Evolutionary conservation across 1,140 invertebrate species (phyloP), one percentile per base, ranked within the genome.

Genomic region (Lithobius niger): DNA sequence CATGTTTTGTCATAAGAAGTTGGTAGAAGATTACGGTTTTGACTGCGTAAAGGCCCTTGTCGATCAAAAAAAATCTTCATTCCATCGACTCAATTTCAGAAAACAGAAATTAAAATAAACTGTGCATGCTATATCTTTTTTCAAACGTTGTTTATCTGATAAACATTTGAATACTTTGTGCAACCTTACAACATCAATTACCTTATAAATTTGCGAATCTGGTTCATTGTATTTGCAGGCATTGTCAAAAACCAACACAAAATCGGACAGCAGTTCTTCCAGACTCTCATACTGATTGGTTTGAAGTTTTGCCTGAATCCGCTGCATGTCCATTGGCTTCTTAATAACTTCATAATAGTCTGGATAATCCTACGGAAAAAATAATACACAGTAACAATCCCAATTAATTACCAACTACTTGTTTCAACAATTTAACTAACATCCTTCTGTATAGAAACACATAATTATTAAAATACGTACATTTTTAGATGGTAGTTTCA

Each of bases 211-310:
- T 67, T 95, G 88, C 0, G 94, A 97, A 69, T 97, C 94, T 0
- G 96, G 95, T 69, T 99, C 96, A 71, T 99, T 99, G 69, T 96
- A 99, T 73, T 96, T 96, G 74, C 93, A 98, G 25, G 95, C 96
- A 70, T 99, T 99, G 64, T 99, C 94, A 71, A 99, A 95, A 91
- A 99, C 97, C 16, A 97, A 74, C 60, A 92, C 83, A 65, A 98
- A 88, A 72, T 99, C 96, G 0, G 84, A 80, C 0, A 93, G 82
- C 40, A 98, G 71, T 60, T 97, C 91, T 51, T 96, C 92, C 6
- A 98, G 73, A 55, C 77, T 82, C 16, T 86, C 83, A 68, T 99
- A 99, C 56, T 73, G 65, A 25, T 64, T 69, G 27, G 79, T 79
- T 66, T 86, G 88, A 40, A 96, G 74, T 65, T 91, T 93, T 45